Evolutionary conservation across 2,113 vertebrate species (phyloP).

Genomic region (Lanius ludovicianus): DNA sequence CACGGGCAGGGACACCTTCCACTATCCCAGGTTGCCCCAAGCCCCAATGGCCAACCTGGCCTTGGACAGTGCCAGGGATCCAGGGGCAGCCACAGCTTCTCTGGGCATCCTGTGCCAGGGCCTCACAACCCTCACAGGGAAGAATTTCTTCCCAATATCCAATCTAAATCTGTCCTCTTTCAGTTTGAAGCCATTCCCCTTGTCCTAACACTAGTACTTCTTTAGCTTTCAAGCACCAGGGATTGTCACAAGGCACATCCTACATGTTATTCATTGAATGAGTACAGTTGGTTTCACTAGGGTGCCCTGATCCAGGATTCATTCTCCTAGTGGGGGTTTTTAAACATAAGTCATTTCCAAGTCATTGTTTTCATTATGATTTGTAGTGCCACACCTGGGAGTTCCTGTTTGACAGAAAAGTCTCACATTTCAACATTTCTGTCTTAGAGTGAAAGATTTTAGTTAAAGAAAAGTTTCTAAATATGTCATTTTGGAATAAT

Average conservation of each 20-base stretch:
- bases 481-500: background rate
- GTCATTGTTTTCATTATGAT: background rate
- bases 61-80: background rate
- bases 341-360: background rate
- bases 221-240: background rate
- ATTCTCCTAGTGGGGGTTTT: background rate
- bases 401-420: background rate
- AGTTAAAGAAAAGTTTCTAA: background rate
- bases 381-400: background rate
- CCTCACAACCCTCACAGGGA: background rate
- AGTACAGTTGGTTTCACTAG: background rate
- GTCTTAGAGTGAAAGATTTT: background rate
- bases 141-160: background rate
- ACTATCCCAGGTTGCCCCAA: background rate
- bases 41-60: accelerated
- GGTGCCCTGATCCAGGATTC: background rate
- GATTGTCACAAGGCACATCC: background rate
- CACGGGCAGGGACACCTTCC: background rate
- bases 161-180: background rate
- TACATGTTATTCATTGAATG: accelerated
- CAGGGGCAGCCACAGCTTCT: background rate
- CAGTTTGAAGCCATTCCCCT: background rate
- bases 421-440: background rate
- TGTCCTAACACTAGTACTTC: background rate
- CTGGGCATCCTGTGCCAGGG: background rate